Base-by-base conservation (phyloP, 2,113 vertebrate genomes). In the Gnathonemus echidnorhynchus region DNA sequence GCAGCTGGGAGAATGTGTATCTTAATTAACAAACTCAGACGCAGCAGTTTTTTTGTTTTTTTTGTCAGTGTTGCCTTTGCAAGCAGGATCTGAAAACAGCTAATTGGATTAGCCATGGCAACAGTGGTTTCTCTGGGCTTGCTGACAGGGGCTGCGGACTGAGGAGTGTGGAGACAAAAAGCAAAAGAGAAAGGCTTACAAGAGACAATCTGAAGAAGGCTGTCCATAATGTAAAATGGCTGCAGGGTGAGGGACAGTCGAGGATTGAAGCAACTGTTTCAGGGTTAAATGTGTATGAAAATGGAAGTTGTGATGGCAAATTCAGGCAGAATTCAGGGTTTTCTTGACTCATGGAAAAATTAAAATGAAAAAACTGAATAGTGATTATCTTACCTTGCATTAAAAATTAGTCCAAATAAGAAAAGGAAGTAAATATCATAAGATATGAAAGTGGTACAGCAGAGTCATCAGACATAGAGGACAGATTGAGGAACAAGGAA, bases 21-120 rank as follows among this genome's bases (percentile, higher is more conserved):
- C 89, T 90, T 86, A 90, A 86, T 90, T 66, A 90, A 89, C 52
- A 89, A 90, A 90, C 83, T 90, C 56, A 31, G 52, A 84, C 10
- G 17, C 50, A 85, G 35, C 80, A 66, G 35, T 27, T 86, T 45
- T 90, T 83, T 89, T 39, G n/a, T 39, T 39, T 42, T 35, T 89
- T 50, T 35, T 39, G 48, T 87, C 84, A 62, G 58, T 27, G 85
- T 87, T 70, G 56, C 84, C 45, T 87, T 9, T 56, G 85, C 84
- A 31, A 70, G 84, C 39, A 46, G 56, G n/a, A 90, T 90, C 31
- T 87, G 58, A 86, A 90, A 86, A 90, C 42, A 58, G 84, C 83
- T 90, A 90, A 90, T 74, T 70, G 89, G 84, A 90, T 90, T 90
- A 90, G 56, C 56, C 17, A 31, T 42, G 83, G 27, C 27, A 46